phyloP scores from a whole-genome alignment of 1,140 invertebrate species.

The Tyrophagus putrescentiae region DNA sequence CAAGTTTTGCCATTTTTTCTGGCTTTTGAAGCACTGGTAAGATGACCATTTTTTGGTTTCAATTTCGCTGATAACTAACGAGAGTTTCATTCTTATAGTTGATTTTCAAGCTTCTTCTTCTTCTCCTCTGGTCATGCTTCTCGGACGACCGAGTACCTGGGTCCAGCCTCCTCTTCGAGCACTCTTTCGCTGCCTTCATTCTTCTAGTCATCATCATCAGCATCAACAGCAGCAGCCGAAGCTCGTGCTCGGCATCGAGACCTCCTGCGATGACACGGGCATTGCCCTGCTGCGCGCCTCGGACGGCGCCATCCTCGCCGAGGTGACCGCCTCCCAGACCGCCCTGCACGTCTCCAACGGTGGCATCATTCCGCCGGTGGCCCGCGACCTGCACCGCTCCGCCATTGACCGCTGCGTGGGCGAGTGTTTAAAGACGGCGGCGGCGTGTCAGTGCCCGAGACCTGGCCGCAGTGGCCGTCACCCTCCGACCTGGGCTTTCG shows the following conservation, averaged over 20 bases:
- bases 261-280: slow-evolving; percentile 95
- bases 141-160: neutral
- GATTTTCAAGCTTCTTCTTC: too few species aligned
- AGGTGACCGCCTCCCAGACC: slow-evolving; percentile 60
- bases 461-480: slow-evolving; percentile 77
- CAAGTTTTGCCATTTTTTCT: too few species aligned
- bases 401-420: slow-evolving; percentile 60
- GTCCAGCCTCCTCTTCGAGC: too few species aligned
- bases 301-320: slow-evolving; percentile 54
- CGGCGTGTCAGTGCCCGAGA: slow-evolving; percentile 44
- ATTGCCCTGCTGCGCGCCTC: slow-evolving; percentile 66
- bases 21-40: too few species aligned
- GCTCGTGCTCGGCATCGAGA: slow-evolving; percentile 81
- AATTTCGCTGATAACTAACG: too few species aligned
- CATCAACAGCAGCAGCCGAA: too few species aligned
- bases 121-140: too few species aligned
- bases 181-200: too few species aligned
- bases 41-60: too few species aligned
- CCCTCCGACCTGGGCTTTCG: slow-evolving; percentile 67
- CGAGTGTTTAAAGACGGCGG: slow-evolving; percentile 47
- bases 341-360: slow-evolving; percentile 58
- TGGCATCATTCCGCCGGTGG: slow-evolving; percentile 74
- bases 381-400: slow-evolving; percentile 58
- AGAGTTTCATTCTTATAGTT: too few species aligned
- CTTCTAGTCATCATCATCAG: too few species aligned